phyloP scores from a whole-genome alignment of 1,140 invertebrate genomes.

The Nymphalis io region DNA sequence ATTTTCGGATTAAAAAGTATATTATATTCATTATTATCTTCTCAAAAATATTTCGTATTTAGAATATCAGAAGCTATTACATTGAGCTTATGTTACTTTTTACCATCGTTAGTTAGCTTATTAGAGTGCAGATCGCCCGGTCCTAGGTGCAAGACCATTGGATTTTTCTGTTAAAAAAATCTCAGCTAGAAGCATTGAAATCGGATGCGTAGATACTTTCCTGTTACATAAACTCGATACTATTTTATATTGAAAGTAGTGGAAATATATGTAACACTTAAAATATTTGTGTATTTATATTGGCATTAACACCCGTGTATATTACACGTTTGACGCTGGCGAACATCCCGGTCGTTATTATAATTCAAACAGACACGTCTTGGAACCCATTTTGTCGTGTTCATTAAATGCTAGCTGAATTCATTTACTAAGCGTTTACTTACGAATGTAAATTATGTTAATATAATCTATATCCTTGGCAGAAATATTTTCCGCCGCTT shows the following conservation, averaged over 20 bases:
- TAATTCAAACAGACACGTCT: conserved; percentile 55
- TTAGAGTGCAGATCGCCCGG: too few species aligned
- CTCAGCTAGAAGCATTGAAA: too few species aligned
- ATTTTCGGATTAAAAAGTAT: too few species aligned
- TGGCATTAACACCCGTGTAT: conserved; percentile 51
- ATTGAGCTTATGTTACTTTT: too few species aligned
- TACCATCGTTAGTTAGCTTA: too few species aligned
- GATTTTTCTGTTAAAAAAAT: too few species aligned
- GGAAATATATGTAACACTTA: neutral
- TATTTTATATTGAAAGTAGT: neutral
- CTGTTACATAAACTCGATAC: too few species aligned
- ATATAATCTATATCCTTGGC: conserved; percentile 40
- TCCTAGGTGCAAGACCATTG: too few species aligned
- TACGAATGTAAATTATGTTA: conserved; percentile 40
- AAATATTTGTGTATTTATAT: conserved; percentile 46
- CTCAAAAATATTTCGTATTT: too few species aligned
- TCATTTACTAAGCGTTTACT: conserved; percentile 36
- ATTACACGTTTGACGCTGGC: conserved; percentile 45
- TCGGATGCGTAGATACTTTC: too few species aligned
- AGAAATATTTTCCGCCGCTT: conserved; percentile 34
- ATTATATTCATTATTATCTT: too few species aligned
- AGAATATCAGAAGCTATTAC: too few species aligned
- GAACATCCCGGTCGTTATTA: conserved; percentile 54
- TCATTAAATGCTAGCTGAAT: conserved; percentile 42
- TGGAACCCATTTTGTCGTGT: conserved; percentile 48